These are phyloP conservation scores for Rugalucina vietnamica DNA, from an alignment of 2,888 invertebrate genomes.

Conservation along the genomic window DNA sequence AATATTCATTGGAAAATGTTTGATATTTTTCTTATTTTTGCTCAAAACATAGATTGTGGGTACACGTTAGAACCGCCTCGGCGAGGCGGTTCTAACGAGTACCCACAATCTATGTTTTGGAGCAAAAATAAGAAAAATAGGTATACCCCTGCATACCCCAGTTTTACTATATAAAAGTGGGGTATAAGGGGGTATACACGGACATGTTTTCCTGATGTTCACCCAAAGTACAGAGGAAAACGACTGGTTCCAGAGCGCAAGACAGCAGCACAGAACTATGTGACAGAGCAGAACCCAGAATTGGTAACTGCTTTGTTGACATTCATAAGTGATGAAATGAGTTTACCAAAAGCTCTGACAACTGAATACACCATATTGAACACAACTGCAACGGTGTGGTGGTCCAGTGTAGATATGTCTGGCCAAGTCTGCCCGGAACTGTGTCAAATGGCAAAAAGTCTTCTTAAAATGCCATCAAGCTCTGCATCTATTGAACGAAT, in stretches of 20 bases:
- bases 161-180: too few relatives aligned
- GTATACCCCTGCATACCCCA: too few relatives aligned
- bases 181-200: too few relatives aligned
- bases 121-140: too few relatives aligned
- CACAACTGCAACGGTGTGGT: slow-evolving; percentile 40
- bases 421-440: background rate
- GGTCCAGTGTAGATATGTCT: slow-evolving; percentile 19
- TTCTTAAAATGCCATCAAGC: slow-evolving; percentile 20
- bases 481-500: slow-evolving; percentile 22
- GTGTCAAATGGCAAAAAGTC: background rate
- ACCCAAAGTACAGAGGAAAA: slow-evolving; percentile 50
- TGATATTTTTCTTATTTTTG: too few relatives aligned
- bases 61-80: too few relatives aligned
- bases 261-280: slow-evolving; percentile 26
- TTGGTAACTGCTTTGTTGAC: slow-evolving; percentile 34
- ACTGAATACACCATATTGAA: slow-evolving; percentile 36
- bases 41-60: too few relatives aligned
- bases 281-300: slow-evolving; percentile 17
- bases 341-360: slow-evolving; percentile 25
- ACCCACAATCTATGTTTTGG: too few relatives aligned
- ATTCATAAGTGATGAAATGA: slow-evolving; percentile 23
- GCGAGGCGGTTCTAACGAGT: too few relatives aligned
- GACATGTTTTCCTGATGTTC: too few relatives aligned
- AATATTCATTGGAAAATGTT: too few relatives aligned
- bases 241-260: slow-evolving; percentile 29